phyloP scores from a whole-genome alignment of 2,888 invertebrate species.

The Bruchidius siliquastri region DNA sequence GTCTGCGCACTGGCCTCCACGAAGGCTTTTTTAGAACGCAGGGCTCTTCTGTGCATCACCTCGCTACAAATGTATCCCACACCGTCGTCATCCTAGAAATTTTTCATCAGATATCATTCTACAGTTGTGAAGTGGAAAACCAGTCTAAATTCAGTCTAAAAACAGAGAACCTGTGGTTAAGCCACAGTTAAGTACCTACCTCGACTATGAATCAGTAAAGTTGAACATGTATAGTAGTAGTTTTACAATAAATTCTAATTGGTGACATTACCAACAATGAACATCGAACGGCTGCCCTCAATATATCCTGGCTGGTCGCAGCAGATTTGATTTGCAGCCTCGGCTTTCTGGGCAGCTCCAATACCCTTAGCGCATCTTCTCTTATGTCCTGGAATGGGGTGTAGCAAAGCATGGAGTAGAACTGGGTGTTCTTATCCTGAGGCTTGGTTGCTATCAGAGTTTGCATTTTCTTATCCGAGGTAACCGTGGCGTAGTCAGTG shows the following conservation, averaged over 20 bases:
- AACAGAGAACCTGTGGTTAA: no score
- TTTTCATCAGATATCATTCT: no score
- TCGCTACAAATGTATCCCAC: conserved; percentile 23
- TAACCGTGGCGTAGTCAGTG: conserved; percentile 14
- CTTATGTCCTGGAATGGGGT: conserved; percentile 29
- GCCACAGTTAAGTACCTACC: no score
- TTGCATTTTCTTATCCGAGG: conserved; percentile 21
- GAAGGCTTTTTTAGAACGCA: conserved; percentile 5
- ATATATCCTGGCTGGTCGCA: neutral
- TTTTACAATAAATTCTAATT: no score
- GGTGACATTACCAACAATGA: conserved; percentile 10
- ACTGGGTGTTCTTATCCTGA: conserved; percentile 13
- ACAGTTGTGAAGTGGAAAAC: no score
- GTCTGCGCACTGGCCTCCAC: conserved; percentile 22
- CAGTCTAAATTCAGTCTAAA: no score
- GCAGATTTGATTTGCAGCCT: conserved; percentile 19
- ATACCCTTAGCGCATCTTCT: conserved; percentile 18
- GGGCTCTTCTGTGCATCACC: conserved; percentile 15
- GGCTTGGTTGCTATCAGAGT: conserved; percentile 18
- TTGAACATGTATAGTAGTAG: no score
- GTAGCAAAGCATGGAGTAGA: conserved; percentile 26
- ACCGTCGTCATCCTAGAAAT: conserved; percentile 28
- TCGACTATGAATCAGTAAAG: no score
- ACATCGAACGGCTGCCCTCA: neutral
- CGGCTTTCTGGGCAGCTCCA: conserved; percentile 25